phyloP scores from a whole-genome alignment of 1,140 invertebrate genomes.

The Polypedilum vanderplanki region DNA sequence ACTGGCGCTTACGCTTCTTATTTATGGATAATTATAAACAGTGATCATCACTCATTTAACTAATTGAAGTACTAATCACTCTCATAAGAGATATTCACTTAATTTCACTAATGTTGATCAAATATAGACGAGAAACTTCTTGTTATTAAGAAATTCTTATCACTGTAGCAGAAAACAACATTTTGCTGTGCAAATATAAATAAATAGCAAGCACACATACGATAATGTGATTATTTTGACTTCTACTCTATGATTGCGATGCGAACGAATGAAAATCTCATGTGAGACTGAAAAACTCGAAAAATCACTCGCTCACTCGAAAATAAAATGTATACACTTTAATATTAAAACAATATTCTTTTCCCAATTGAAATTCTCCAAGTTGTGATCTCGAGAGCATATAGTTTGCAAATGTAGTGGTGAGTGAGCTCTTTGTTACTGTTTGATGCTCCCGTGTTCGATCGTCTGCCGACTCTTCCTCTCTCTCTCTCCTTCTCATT shows the following conservation, averaged over 20 bases:
- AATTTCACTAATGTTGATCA: too few relatives aligned
- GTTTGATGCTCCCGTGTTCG: background rate
- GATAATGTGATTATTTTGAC: background rate
- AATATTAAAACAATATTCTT: constrained; percentile 2
- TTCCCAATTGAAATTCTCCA: constrained; percentile 9
- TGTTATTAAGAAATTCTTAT: too few relatives aligned
- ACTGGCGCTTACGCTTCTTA: background rate
- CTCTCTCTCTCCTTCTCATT: too few relatives aligned
- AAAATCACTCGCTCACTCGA: too few relatives aligned
- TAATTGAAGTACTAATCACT: too few relatives aligned
- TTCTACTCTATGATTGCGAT: background rate
- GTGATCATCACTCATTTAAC: too few relatives aligned
- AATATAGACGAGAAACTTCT: too few relatives aligned
- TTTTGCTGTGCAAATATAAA: background rate
- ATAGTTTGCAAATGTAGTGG: background rate
- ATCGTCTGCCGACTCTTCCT: too few relatives aligned
- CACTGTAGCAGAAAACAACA: too few relatives aligned
- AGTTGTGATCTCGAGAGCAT: too few relatives aligned
- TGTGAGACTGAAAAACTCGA: background rate
- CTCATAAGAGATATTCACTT: too few relatives aligned
- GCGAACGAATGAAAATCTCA: background rate
- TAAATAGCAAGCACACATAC: background rate
- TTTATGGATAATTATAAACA: too few relatives aligned
- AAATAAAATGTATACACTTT: background rate
- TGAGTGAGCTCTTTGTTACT: background rate